phyloP scores from a whole-genome alignment of 2,888 invertebrate genomes.

The Lumbricus terrestris region DNA sequence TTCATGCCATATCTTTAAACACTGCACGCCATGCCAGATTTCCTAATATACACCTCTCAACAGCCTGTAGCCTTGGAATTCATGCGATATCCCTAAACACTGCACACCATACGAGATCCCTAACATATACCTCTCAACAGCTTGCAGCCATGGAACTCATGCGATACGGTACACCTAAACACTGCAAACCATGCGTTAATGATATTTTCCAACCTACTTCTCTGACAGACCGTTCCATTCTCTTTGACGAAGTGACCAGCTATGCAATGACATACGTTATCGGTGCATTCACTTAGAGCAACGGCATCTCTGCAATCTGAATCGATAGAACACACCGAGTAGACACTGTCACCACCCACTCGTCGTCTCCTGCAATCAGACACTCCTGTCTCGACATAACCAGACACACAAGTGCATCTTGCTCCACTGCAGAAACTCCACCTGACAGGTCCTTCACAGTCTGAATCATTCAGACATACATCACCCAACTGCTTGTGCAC shows the following conservation, averaged over 20 bases:
- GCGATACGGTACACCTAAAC: too few relatives aligned
- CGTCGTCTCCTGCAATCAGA: background rate
- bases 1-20: too few relatives aligned
- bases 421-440: slow-evolving; percentile 27
- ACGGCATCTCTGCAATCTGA: slow-evolving; percentile 25
- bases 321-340: background rate
- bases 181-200: background rate
- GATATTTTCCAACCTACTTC: slow-evolving; percentile 6
- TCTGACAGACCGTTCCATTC: background rate
- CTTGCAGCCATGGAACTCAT: too few relatives aligned
- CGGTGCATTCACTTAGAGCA: background rate
- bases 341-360: background rate
- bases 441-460: slow-evolving; percentile 26
- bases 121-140: too few relatives aligned
- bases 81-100: too few relatives aligned
- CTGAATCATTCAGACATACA: slow-evolving; percentile 19
- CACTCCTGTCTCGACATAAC: slow-evolving; percentile 15
- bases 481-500: slow-evolving; percentile 16
- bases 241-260: background rate
- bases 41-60: too few relatives aligned
- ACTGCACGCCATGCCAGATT: too few relatives aligned
- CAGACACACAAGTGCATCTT: slow-evolving; percentile 26
- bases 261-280: background rate
- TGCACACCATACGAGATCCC: too few relatives aligned
- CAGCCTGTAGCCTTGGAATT: too few relatives aligned